These are phyloP conservation scores for Cosmia pyralina DNA, from an alignment of 2,888 invertebrate species.

Conservation along the genomic window DNA sequence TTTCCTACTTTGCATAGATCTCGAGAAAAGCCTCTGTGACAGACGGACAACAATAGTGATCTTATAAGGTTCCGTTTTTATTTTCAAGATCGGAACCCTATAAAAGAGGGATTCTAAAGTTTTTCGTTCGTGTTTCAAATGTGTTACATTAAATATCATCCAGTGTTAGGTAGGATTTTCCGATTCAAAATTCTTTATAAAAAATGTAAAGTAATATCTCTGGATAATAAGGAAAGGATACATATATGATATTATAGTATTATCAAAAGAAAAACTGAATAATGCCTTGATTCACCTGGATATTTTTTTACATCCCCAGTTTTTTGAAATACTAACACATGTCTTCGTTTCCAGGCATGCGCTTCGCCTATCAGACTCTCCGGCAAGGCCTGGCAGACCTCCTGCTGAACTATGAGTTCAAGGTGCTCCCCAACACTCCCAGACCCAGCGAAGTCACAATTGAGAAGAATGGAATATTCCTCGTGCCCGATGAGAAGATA, in stretches of 20 bases:
- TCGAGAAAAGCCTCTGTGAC: background rate
- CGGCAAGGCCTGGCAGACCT: slow-evolving; percentile 66
- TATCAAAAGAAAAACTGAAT: background rate
- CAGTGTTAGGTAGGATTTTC: too few relatives aligned
- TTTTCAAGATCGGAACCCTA: background rate
- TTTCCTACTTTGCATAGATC: background rate
- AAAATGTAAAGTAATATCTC: too few relatives aligned
- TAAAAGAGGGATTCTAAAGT: background rate
- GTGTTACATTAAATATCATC: too few relatives aligned
- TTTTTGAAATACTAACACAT: background rate
- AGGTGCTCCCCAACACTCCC: slow-evolving; percentile 49
- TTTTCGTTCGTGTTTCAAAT: background rate
- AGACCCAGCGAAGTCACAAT: slow-evolving; percentile 57
- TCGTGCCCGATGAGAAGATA: slow-evolving; percentile 63
- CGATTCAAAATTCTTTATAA: too few relatives aligned
- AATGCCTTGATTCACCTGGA: background rate
- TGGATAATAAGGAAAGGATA: too few relatives aligned
- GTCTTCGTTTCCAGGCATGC: slow-evolving; percentile 63
- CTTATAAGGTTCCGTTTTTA: background rate
- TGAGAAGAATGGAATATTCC: slow-evolving; percentile 66
- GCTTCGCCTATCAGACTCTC: slow-evolving; percentile 68
- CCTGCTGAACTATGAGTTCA: slow-evolving; percentile 63
- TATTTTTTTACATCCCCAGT: too few relatives aligned
- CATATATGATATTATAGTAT: too few relatives aligned
- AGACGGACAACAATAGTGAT: background rate